Evolutionary conservation across 2,797 vertebrate genomes (phyloP).

Genomic region (Novumbra hubbsi): DNA sequence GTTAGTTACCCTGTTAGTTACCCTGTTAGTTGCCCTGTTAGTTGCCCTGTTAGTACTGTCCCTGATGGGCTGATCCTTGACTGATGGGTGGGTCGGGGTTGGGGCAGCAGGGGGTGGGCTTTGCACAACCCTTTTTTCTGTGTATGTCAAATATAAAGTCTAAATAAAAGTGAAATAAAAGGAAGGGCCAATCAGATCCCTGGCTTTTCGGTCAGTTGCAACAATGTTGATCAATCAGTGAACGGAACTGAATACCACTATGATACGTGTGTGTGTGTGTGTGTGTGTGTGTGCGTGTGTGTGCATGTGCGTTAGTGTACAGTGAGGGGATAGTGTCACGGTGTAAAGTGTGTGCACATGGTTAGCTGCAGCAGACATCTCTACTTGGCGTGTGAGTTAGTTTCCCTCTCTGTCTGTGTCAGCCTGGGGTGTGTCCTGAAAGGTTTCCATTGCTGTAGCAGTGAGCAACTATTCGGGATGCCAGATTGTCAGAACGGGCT

Average conservation of each 20-base stretch:
- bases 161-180: constrained; percentile 16
- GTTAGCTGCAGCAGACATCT: neutral
- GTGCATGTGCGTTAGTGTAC: neutral
- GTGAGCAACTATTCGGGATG: neutral
- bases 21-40: constrained; percentile 41
- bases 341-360: neutral
- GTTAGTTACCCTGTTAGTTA: constrained; percentile 47
- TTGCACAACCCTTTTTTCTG: constrained; percentile 57
- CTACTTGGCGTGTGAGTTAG: neutral
- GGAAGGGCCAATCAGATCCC: constrained; percentile 13
- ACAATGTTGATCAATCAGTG: constrained; percentile 2
- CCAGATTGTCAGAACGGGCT: neutral
- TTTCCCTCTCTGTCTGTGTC: neutral
- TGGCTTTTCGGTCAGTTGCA: constrained; percentile 2
- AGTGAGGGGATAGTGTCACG: neutral
- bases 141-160: constrained; percentile 25
- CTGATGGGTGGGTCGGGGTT: constrained; percentile 31
- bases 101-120: constrained; percentile 32
- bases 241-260: neutral
- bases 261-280: neutral
- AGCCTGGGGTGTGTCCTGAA: neutral
- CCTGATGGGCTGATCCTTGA: constrained; percentile 10
- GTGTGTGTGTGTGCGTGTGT: neutral
- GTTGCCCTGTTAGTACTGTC: constrained; percentile 31
- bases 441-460: neutral